Evolutionary conservation across 2,888 invertebrate genomes (phyloP).

Genomic region (Conomelus anceps): DNA sequence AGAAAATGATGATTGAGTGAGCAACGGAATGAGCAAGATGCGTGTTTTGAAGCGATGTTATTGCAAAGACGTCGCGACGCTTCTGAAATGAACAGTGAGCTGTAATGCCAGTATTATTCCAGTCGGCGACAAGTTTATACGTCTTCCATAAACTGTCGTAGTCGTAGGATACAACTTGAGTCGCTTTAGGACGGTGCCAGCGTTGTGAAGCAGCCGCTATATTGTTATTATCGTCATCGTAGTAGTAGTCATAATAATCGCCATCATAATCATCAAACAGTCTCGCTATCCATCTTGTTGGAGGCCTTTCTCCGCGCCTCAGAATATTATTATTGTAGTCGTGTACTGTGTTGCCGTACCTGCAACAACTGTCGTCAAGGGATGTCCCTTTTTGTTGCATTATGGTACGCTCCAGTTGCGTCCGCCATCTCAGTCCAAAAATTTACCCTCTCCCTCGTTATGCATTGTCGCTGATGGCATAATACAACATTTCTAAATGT

Average conservation of each 20-base stretch:
- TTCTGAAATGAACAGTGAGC: not conserved
- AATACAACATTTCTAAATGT: not conserved
- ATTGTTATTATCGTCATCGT: not conserved
- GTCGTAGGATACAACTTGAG: not conserved
- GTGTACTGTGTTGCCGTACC: not conserved
- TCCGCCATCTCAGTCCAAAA: not conserved
- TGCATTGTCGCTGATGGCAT: too few species aligned
- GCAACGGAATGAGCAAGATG: not conserved
- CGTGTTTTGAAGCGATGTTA: not conserved
- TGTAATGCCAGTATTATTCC: conserved; percentile 10
- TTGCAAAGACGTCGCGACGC: not conserved
- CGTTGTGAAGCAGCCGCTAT: not conserved
- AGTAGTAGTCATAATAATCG: too few species aligned
- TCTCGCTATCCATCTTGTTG: not conserved
- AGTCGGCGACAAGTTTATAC: not conserved
- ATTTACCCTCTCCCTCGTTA: not conserved
- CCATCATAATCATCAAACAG: not conserved
- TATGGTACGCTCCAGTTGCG: conserved; percentile 3
- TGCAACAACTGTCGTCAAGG: not conserved
- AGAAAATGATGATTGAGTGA: not conserved
- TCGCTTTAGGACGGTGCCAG: not conserved
- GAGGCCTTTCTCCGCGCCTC: not conserved
- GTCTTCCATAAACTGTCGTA: conserved; percentile 2
- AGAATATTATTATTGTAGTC: not conserved
- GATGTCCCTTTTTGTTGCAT: not conserved